Base-by-base conservation (phyloP, 2,888 invertebrate genomes). In the Harpagoxenus sublaevis region DNA sequence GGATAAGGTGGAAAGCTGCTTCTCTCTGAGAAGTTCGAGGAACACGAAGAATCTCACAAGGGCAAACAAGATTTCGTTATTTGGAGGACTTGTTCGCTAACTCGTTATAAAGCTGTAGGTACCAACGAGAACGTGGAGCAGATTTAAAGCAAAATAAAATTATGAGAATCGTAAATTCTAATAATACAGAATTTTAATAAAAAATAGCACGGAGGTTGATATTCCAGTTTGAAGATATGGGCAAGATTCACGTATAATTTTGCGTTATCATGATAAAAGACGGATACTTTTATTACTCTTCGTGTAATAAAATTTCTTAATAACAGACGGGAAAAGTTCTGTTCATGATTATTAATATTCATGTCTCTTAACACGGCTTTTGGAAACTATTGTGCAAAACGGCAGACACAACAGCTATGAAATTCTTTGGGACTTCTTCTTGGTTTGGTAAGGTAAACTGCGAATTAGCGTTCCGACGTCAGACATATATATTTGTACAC, bases 1-100 rank as follows among this genome's bases (percentile, higher is more conserved):
- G 89, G 86, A 83, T 81, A 81, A 53, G 53, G 77, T 84, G 65
- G 87, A 89, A 88, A 89, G 88, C 53, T 60, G 82, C n/a, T 35
- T 35, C 60, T 66, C n/a, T 35, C 6, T 12, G 70, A 45, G 63
- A 71, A 71, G 12, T 63, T 53, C 35, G 12, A 65, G 28, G 23
- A 74, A 63, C 55, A 55, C 75, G 12, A 45, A 39, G 45, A 79
- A 15, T 35, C 4, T 48, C 6, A 28, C 74, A 74, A 63, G 75
- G 78, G 62, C 62, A 45, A 78, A 31, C 39, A 35, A 84, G 73
- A 18, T 48, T 71, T 51, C 39, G 9, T 60, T 5, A 42, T 71
- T 81, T n/a, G 57, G 65, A 53, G 18, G 3, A 55, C 8, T 77
- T n/a, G 18, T 4, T 10, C n/a, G n/a, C 12, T 23, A 35, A 5